Conservation (phyloP, 2,113 vertebrate species). For the Eulemur rufifrons region DNA sequence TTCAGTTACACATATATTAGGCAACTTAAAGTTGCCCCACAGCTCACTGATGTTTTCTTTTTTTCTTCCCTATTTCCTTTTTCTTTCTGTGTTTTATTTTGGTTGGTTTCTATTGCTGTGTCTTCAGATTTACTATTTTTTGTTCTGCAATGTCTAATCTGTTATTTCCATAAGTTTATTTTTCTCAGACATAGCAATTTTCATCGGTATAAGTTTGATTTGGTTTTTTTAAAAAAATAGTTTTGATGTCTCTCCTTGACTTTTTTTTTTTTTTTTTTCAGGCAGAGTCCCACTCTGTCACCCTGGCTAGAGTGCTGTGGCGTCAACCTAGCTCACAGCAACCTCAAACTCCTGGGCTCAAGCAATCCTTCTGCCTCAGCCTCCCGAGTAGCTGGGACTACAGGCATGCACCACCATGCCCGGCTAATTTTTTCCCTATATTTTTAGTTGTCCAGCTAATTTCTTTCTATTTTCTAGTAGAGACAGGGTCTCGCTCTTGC, state of each 20-base stretch:
- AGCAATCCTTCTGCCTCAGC: too few species aligned
- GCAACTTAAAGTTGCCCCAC: neutral
- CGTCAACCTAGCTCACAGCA: too few species aligned
- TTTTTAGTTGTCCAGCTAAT: too few species aligned
- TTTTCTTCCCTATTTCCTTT: neutral
- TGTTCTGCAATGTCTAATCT: neutral
- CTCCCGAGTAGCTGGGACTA: too few species aligned
- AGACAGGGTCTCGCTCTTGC: too few species aligned
- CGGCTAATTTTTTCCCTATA: too few species aligned
- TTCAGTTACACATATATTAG: neutral
- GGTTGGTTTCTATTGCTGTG: neutral
- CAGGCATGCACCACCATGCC: too few species aligned
- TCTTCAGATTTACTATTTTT: neutral
- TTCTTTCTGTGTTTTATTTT: neutral
- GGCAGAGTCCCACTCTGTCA: too few species aligned
- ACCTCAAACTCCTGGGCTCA: too few species aligned
- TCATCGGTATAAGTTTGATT: neutral
- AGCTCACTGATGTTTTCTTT: neutral
- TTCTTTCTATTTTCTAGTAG: too few species aligned
- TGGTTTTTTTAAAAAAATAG: neutral
- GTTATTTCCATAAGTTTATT: neutral
- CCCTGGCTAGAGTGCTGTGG: too few species aligned
- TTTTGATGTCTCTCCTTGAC: neutral
- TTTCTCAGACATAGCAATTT: neutral
- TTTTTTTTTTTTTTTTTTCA: neutral